A percentile compares a stretch with the other conserved stretches of the same genome.
Evolutionary conservation across 1,140 invertebrate species (phyloP).

Genomic region (Whitmania pigra): DNA sequence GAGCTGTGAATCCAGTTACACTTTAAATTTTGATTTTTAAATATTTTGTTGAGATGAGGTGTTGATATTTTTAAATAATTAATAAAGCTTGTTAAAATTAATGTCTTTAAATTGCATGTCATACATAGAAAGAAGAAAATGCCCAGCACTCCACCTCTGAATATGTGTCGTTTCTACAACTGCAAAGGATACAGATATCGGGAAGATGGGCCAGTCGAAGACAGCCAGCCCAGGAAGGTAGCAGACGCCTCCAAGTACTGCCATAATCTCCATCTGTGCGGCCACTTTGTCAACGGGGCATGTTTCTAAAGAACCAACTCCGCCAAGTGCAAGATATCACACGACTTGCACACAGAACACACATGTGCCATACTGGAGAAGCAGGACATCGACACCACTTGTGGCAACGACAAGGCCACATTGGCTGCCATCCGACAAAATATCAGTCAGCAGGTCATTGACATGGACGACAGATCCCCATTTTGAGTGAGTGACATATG

Average conservation of each 20-base stretch:
- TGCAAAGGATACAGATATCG: background rate
- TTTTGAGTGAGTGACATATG: background rate
- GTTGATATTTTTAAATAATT: no score
- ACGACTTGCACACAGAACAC: background rate
- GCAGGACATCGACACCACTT: background rate
- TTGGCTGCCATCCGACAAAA: background rate
- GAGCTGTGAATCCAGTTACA: background rate
- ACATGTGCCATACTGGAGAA: background rate
- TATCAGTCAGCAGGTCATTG: background rate
- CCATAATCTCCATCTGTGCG: background rate
- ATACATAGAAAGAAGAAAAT: background rate
- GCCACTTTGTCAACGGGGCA: conserved; percentile 1
- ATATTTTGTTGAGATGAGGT: no score
- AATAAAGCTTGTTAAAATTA: background rate
- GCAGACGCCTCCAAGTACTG: background rate
- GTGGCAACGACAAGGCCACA: background rate
- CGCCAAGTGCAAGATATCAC: background rate
- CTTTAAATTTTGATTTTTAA: no score
- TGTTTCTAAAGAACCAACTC: background rate
- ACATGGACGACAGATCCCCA: background rate
- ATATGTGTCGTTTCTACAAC: background rate
- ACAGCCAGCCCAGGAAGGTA: no score
- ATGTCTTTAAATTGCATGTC: background rate
- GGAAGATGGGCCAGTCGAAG: no score
- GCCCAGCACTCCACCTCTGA: background rate